A percentile compares a stretch with the other conserved stretches of the same genome.
These are phyloP conservation scores for Megalops atlanticus DNA, from an alignment of 2,113 vertebrate species.

Conservation along the genomic window DNA sequence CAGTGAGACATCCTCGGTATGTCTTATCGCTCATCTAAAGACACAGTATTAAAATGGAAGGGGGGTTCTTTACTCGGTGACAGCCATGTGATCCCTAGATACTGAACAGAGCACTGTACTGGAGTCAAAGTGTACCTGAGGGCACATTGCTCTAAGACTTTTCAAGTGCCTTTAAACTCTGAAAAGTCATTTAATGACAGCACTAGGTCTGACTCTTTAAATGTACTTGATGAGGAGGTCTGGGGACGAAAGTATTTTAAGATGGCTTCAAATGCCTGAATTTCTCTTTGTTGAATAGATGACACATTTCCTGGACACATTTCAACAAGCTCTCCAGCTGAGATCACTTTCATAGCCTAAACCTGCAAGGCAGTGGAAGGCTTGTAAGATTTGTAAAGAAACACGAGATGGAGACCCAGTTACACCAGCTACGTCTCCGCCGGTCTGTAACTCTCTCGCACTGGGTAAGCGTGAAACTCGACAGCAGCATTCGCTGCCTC, in stretches of 20 bases:
- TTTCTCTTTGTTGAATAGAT: background rate
- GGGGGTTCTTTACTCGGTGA: background rate
- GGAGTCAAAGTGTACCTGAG: background rate
- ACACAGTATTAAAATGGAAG: background rate
- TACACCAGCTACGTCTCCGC: background rate
- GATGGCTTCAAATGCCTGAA: background rate
- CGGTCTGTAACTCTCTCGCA: background rate
- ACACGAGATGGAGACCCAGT: background rate
- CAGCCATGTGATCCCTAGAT: background rate
- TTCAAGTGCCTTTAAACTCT: constrained; percentile 9
- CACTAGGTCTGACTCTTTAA: background rate
- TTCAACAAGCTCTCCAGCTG: background rate
- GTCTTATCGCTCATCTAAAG: too few relatives aligned
- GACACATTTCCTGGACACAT: background rate
- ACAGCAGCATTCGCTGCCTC: background rate
- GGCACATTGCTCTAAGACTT: background rate
- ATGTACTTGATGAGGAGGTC: background rate
- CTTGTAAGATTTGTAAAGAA: constrained; percentile 6
- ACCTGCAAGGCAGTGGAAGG: background rate
- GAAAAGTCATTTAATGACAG: background rate
- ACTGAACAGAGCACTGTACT: background rate
- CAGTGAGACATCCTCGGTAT: too few relatives aligned
- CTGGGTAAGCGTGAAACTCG: background rate
- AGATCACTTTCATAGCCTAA: background rate
- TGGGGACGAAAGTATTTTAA: background rate